Base-by-base conservation (phyloP, 2,888 invertebrate genomes). In the Lissonota sp. region DNA sequence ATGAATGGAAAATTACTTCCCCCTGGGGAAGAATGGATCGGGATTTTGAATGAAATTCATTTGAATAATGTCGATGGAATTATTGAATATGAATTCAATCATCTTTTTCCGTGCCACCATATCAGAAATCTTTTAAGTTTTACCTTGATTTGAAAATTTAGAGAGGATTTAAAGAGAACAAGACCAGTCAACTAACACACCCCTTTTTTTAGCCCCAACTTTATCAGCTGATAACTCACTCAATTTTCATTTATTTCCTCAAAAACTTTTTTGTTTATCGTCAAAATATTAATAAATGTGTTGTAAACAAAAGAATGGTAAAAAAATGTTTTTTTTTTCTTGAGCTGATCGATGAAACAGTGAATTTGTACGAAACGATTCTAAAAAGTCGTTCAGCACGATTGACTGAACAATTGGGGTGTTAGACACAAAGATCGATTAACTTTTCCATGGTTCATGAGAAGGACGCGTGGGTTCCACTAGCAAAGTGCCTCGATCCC, bases 401-500 rank as follows among this genome's bases (percentile, higher is more conserved):
- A 62, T 49, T 66, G 58, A 60, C 66, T 62, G 60, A 51, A 16
- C 64, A 66, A 74, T 71, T 63, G 39, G 72, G 44, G 44, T 26
- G 77, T 58, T 46, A n/a, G 49, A 46, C 58, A 40, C 42, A 12
- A 46, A 60, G 66, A 75, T 78, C 64, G 74, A 81, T 81, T 71
- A 75, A 78, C 71, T 62, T 69, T 46, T n/a, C 14, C 10, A 10
- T 4, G 14, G 55, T 5, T 12, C n/a, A 49, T 49, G 14, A 4
- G 53, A 46, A 37, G 39, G 44, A 10, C 40, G 37, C 5, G n/a
- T 63, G 7, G 51, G 75, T 82, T 66, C 14, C 64, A 42, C 40
- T 42, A 40, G 51, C 55, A 75, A 79, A 78, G 74, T 78, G 64
- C 71, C 74, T 57, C 64, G 53, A 67, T 74, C 67, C 58, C 67